A percentile compares a stretch with the other conserved stretches of the same genome.
These are phyloP conservation scores for Oenanthe melanoleuca DNA, from an alignment of 2,113 vertebrate species.

Conservation along the genomic window DNA sequence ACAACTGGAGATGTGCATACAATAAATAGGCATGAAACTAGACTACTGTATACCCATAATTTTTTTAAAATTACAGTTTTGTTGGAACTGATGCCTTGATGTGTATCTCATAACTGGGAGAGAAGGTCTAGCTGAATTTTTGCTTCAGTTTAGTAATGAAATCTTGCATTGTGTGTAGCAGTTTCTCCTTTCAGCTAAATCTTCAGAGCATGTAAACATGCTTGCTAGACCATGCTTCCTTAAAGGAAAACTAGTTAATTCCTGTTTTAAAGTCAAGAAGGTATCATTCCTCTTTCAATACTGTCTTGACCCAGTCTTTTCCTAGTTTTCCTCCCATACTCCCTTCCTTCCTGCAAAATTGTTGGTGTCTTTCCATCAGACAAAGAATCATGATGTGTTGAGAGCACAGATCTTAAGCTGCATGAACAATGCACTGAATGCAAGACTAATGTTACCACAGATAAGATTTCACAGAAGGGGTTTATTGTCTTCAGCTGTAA, in stretches of 20 bases:
- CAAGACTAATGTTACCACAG: background rate
- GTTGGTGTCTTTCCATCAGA: slow-evolving; percentile 25
- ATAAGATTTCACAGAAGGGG: slow-evolving; percentile 18
- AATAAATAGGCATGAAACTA: background rate
- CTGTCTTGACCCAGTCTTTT: slow-evolving; percentile 24
- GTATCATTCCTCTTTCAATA: slow-evolving; percentile 1
- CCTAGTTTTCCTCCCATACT: slow-evolving; percentile 18
- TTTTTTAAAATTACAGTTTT: background rate
- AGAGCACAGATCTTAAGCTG: background rate
- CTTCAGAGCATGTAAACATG: background rate
- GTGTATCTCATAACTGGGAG: accelerated
- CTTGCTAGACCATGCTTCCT: slow-evolving; percentile 18
- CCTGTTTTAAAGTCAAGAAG: slow-evolving; percentile 3
- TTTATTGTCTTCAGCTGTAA: slow-evolving; percentile 28
- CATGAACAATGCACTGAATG: background rate
- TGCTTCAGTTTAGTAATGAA: background rate
- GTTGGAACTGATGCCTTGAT: background rate
- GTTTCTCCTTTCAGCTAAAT: background rate
- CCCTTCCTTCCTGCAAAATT: slow-evolving; percentile 32
- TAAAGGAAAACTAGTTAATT: slow-evolving; percentile 37
- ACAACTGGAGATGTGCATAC: background rate
- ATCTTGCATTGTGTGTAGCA: background rate
- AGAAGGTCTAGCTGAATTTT: background rate
- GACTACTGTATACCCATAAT: background rate
- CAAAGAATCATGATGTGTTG: background rate